phyloP scores from a whole-genome alignment of 1,140 invertebrate genomes.

The Formica exsecta region DNA sequence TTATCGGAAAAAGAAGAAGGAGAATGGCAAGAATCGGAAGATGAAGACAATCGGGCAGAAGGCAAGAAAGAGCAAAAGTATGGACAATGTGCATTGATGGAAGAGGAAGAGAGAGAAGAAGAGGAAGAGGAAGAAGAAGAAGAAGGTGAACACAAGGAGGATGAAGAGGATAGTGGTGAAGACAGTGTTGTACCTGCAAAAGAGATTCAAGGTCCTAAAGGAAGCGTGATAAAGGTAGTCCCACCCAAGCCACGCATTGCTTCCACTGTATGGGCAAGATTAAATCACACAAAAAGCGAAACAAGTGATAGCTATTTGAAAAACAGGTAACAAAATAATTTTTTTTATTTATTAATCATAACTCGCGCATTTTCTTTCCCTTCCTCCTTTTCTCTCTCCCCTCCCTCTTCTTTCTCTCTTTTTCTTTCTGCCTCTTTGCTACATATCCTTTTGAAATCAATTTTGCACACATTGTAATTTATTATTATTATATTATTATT shows the following conservation, averaged over 20 bases:
- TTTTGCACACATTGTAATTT: neutral
- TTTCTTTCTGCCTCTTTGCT: too few species aligned
- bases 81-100: constrained; percentile 38
- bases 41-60: constrained; percentile 66
- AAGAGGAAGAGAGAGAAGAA: constrained; percentile 61
- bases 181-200: constrained; percentile 75
- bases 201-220: constrained; percentile 83
- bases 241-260: constrained; percentile 83
- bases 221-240: constrained; percentile 86
- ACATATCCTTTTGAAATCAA: neutral
- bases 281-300: constrained; percentile 82
- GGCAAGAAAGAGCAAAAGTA: constrained; percentile 71
- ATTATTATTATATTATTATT: neutral
- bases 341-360: neutral
- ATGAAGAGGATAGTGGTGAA: constrained; percentile 63
- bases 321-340: constrained; percentile 71
- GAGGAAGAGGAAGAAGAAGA: constrained; percentile 71
- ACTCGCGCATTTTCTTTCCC: neutral
- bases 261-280: constrained; percentile 88
- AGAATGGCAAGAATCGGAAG: constrained; percentile 69
- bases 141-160: constrained; percentile 71
- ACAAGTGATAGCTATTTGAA: constrained; percentile 62
- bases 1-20: constrained; percentile 69
- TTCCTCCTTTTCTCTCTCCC: too few species aligned
- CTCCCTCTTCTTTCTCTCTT: too few species aligned